phyloP scores from a whole-genome alignment of 2,888 invertebrate genomes.

The Xylota segnis region DNA sequence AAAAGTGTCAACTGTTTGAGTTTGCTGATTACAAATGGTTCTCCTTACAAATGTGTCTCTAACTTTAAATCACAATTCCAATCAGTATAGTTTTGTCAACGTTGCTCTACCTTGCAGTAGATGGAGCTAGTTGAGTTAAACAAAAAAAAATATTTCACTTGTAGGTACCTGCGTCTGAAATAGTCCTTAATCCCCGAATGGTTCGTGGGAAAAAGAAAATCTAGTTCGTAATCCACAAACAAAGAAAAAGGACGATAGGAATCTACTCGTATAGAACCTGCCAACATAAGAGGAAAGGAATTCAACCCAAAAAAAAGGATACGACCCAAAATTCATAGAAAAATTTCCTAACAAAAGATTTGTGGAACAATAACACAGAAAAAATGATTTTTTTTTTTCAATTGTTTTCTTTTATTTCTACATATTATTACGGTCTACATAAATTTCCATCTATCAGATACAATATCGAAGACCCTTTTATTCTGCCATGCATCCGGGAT shows the following conservation, averaged over 20 bases:
- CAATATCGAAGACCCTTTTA: slow-evolving; percentile 33
- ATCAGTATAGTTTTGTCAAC: not conserved
- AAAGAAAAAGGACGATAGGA: slow-evolving; percentile 7
- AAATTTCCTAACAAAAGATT: slow-evolving; percentile 13
- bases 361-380: not conserved
- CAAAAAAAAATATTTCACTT: not conserved
- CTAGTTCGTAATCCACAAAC: not conserved
- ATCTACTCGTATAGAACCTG: slow-evolving; percentile 48
- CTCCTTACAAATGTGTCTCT: no score
- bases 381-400: slow-evolving; percentile 3
- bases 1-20: no score
- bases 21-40: no score
- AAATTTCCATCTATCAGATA: slow-evolving; percentile 56
- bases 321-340: slow-evolving; percentile 14
- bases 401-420: slow-evolving; percentile 13
- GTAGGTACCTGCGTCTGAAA: not conserved
- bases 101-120: not conserved
- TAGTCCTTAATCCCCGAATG: not conserved
- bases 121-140: not conserved
- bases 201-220: slow-evolving; percentile 48
- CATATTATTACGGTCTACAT: slow-evolving; percentile 30
- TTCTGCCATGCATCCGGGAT: slow-evolving; percentile 21
- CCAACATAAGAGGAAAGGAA: slow-evolving; percentile 16
- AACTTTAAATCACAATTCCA: not conserved
- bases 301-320: not conserved